These are phyloP conservation scores for Drosophila truncata DNA, from an alignment of 1,140 invertebrate species.

Conservation along the genomic window DNA sequence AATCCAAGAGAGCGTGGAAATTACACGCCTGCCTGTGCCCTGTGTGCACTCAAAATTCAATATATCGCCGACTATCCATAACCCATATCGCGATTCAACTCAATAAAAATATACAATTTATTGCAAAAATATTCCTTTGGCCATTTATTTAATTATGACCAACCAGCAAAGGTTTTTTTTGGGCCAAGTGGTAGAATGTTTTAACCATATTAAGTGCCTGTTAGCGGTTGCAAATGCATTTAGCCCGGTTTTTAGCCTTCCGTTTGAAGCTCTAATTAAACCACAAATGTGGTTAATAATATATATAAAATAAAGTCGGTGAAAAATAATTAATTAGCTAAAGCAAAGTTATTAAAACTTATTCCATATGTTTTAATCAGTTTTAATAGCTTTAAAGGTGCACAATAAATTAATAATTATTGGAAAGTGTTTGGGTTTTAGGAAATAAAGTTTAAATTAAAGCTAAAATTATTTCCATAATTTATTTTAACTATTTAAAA, in stretches of 20 bases:
- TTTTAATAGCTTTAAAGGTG: not conserved
- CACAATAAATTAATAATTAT: not conserved
- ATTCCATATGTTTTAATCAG: not conserved
- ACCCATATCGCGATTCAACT: not conserved
- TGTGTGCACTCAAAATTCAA: conserved; percentile 18
- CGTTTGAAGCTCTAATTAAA: conserved; percentile 2
- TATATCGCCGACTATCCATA: conserved; percentile 9
- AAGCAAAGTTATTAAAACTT: not conserved
- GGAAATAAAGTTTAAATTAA: too few relatives aligned
- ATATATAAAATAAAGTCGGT: not conserved
- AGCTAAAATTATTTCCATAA: too few relatives aligned
- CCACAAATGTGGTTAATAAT: conserved; percentile 11
- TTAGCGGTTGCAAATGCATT: conserved; percentile 8
- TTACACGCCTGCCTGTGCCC: conserved; percentile 5
- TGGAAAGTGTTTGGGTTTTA: too few relatives aligned
- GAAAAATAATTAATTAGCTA: not conserved
- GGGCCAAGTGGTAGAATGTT: not conserved
- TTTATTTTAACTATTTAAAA: too few relatives aligned
- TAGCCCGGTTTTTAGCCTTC: not conserved
- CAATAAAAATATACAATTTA: conserved; percentile 24
- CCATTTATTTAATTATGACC: conserved; percentile 27
- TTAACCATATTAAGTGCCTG: conserved; percentile 19
- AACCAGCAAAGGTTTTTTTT: conserved; percentile 21
- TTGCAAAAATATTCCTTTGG: conserved; percentile 12
- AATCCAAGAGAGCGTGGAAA: conserved; percentile 25